Conservation (phyloP, 53 echinoderm and acorn worm species). For the Hippasteria phrygiana region DNA sequence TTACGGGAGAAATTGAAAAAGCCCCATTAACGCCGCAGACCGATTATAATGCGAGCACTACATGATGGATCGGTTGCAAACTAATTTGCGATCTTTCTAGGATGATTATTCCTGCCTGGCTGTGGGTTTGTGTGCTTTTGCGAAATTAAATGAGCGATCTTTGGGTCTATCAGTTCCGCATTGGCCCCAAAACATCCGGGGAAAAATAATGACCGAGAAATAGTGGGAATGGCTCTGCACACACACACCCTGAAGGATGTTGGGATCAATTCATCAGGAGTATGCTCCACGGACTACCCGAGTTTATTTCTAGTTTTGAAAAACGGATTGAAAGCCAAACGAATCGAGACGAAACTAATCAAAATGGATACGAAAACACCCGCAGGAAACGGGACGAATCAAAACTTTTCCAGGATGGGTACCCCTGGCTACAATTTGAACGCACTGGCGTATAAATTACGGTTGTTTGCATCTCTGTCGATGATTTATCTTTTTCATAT, state of each 20-base stretch:
- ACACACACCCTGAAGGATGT: background rate
- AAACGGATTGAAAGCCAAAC: background rate
- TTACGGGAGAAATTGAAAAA: slow-evolving; percentile 9
- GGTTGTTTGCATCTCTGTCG: background rate
- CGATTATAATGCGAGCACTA: background rate
- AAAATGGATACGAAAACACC: background rate
- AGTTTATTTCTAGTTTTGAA: background rate
- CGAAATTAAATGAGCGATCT: slow-evolving; percentile 43
- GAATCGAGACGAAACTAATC: background rate
- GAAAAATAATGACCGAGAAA: background rate
- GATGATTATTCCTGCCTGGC: slow-evolving; percentile 4
- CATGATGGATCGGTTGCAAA: slow-evolving; percentile 26
- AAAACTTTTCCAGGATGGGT: background rate
- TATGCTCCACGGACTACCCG: background rate
- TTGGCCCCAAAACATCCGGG: slow-evolving; percentile 36
- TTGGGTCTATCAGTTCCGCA: background rate
- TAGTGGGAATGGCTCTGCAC: background rate
- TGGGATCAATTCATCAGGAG: background rate
- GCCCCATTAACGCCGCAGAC: slow-evolving; percentile 22
- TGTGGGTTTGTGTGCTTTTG: slow-evolving; percentile 42
- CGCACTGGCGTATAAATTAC: background rate
- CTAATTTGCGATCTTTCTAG: slow-evolving; percentile 1
- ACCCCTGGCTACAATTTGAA: background rate
- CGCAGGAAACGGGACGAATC: background rate
- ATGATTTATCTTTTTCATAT: background rate